These are phyloP conservation scores for Coelogynopora nodosa DNA, from an alignment of 2,888 invertebrate species.

Conservation along the genomic window DNA sequence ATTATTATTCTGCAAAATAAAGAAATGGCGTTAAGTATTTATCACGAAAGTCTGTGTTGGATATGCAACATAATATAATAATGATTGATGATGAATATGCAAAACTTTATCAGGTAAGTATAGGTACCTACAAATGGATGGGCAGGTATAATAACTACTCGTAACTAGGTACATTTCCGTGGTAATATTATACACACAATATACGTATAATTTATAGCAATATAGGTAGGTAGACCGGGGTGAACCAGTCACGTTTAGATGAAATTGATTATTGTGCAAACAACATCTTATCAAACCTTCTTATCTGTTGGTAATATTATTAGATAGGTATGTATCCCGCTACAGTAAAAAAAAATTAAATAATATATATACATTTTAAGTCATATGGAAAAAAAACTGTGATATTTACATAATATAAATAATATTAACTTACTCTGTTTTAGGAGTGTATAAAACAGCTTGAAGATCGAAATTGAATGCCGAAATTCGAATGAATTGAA, in stretches of 20 bases:
- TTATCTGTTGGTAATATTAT: not conserved
- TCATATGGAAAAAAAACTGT: not conserved
- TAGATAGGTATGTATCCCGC: not conserved
- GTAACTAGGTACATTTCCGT: not conserved
- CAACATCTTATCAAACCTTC: not conserved
- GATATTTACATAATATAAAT: not conserved
- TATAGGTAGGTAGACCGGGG: not conserved
- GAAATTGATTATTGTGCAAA: not conserved
- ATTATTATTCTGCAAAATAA: not conserved
- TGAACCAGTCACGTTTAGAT: not conserved
- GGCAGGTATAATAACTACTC: not conserved
- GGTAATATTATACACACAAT: not conserved
- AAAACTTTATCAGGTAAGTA: not conserved
- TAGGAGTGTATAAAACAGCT: not conserved
- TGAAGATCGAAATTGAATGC: not conserved
- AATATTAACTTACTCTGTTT: not conserved
- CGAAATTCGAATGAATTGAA: not conserved
- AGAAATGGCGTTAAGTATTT: not conserved
- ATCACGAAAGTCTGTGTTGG: not conserved
- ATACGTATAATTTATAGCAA: not conserved
- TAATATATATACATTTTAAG: not conserved
- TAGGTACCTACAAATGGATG: not conserved
- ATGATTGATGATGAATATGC: not conserved
- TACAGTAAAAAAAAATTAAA: not conserved
- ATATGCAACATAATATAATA: no score